Conservation (phyloP, 2,888 invertebrate species). For the Anaspis maculata region DNA sequence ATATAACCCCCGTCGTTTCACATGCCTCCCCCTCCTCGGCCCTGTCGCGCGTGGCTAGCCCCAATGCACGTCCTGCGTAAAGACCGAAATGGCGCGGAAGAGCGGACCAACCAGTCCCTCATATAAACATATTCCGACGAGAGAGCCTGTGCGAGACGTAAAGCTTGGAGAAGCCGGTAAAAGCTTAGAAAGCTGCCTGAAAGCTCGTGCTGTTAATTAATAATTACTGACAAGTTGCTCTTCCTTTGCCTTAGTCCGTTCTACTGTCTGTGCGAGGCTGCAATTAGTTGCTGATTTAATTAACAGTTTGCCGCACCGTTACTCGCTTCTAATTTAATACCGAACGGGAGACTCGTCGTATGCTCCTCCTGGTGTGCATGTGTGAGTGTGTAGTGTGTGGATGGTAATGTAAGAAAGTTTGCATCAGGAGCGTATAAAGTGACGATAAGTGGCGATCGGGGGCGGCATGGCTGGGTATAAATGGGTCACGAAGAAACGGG, state of each 20-base stretch:
- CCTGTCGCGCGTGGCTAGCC: background rate
- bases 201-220: constrained; percentile 47
- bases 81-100: too few species aligned
- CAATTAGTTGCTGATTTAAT: constrained; percentile 38
- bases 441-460: too few species aligned
- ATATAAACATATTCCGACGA: constrained; percentile 40
- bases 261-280: constrained; percentile 30
- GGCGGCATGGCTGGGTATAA: too few species aligned
- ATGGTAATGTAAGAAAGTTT: background rate
- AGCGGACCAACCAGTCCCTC: constrained; percentile 24
- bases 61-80: too few species aligned
- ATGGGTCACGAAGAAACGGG: too few species aligned
- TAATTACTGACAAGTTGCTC: constrained; percentile 48
- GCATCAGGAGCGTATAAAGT: too few species aligned
- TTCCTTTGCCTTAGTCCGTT: constrained; percentile 41
- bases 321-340: constrained; percentile 17
- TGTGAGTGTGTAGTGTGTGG: too few species aligned
- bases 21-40: constrained; percentile 4
- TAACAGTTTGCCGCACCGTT: constrained; percentile 38
- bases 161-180: constrained; percentile 44
- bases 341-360: too few species aligned
- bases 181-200: constrained; percentile 46
- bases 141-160: constrained; percentile 29
- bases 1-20: constrained; percentile 24
- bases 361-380: too few species aligned